A percentile compares a stretch with the other conserved stretches of the same genome.
These are phyloP conservation scores for Dendropsophus ebraccatus DNA, from an alignment of 2,113 vertebrate genomes.

Conservation along the genomic window DNA sequence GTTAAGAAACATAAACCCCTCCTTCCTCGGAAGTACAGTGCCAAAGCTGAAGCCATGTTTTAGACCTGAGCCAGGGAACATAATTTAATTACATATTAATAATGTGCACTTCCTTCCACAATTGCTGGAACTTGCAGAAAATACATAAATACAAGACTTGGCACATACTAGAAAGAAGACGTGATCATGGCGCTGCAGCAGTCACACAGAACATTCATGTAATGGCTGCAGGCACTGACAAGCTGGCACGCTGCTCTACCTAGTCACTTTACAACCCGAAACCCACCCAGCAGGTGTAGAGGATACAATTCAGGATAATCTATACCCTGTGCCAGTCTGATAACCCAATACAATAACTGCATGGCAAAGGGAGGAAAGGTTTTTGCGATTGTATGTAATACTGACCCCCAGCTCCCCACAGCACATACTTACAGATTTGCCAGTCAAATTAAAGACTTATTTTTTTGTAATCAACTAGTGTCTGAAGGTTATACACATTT, in stretches of 20 bases:
- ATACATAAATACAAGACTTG: slow-evolving; percentile 14
- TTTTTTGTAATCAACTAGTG: too few species aligned
- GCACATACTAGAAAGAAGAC: background rate
- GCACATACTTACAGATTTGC: too few species aligned
- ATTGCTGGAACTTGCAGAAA: slow-evolving; percentile 20
- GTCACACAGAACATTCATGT: too few species aligned
- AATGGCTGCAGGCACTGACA: slow-evolving; percentile 23
- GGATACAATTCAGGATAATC: background rate
- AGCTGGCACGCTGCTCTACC: background rate
- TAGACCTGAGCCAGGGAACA: slow-evolving; percentile 19
- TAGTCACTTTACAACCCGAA: background rate
- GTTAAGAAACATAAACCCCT: background rate
- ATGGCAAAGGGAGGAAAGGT: background rate
- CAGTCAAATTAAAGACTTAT: too few species aligned
- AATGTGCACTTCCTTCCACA: slow-evolving; percentile 3
- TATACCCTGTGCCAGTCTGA: background rate
- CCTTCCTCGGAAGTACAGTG: background rate
- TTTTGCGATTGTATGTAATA: background rate
- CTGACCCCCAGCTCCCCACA: too few species aligned
- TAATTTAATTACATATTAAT: slow-evolving; percentile 25
- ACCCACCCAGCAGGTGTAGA: background rate
- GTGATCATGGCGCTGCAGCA: background rate
- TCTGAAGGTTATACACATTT: too few species aligned
- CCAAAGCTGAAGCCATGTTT: slow-evolving; percentile 8
- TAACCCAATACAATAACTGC: background rate